phyloP scores from a whole-genome alignment of 2,113 vertebrate species.

The Pyrgilauda ruficollis region DNA sequence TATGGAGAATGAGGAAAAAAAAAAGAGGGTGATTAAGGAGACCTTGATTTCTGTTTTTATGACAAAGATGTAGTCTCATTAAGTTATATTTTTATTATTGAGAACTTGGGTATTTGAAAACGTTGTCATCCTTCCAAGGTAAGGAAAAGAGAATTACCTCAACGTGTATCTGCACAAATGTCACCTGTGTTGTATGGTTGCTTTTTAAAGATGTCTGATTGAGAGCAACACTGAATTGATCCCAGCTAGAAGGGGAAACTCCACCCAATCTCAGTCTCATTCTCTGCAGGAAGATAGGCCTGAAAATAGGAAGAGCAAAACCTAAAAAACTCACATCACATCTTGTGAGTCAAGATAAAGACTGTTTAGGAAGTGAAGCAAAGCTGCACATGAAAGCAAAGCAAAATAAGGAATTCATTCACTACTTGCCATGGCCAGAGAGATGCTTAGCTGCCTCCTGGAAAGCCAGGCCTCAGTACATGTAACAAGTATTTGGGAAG shows the following conservation, averaged over 20 bases:
- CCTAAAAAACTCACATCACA: not conserved
- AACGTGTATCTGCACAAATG: not conserved
- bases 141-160: not conserved
- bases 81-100: not conserved
- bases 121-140: not conserved
- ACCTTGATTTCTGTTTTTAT: not conserved
- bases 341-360: not conserved
- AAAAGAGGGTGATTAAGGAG: not conserved
- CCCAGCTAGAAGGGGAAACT: not conserved
- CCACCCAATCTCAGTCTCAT: fast-evolving
- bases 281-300: fast-evolving
- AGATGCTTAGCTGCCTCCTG: not conserved
- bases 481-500: not conserved
- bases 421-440: not conserved
- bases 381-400: not conserved
- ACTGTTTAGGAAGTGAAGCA: not conserved
- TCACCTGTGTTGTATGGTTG: not conserved
- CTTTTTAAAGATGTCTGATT: not conserved
- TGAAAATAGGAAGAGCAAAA: not conserved
- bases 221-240: not conserved
- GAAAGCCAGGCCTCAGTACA: not conserved
- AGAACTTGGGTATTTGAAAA: not conserved
- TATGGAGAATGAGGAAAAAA: fast-evolving
- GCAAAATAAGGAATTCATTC: not conserved
- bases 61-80: not conserved